Base-by-base conservation (phyloP, 2,113 vertebrate species). In the Noturus placidus region DNA sequence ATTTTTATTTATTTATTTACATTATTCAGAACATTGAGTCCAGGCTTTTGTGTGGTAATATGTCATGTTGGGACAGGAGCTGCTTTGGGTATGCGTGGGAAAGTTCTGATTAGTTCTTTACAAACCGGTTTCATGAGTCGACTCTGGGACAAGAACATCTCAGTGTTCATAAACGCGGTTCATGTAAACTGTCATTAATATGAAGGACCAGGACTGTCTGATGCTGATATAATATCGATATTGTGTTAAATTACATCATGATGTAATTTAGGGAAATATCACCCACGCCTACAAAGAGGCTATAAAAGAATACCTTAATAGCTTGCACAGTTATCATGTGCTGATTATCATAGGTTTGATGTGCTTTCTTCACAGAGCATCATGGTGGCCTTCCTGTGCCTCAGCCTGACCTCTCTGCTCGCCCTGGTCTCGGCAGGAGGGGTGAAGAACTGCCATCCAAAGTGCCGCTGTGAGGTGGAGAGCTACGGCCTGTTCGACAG, bases 401-500 rank as follows among this genome's bases (percentile, higher is more conserved):
- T 95, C 3, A 33, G 88, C 88, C 79, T 95, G 67, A 90, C 25
- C 22, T 87, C 94, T 80, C 87, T 95, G 90, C 91, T 88, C 1
- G 82, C 69, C 59, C 88, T 88, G 0, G 91, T 83, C 76, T 91
- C 89, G 38, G 90, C 90, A 85, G 90, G 86, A 30, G 13, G 57
- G 0, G 93, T 95, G 74, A 96, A 94, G 93, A 97, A 95, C 84
- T 99, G 98, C 92, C 97, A 97, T 91, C 96, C 96, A 0, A 94
- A 96, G 27, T 99, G 98, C 91, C 96, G 92, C 85, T 99, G 98
- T 0, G 97, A 99, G 81, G 97, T 99, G 92, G 97, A 99, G 92
- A 99, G 94, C 86, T 99, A 97, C 1, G 98, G 98, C 50, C 95
- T 98, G 85, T 99, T 99, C 0, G 97, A 98, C 92, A 99, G 98